Conservation (phyloP, 1,140 invertebrate genomes). For the Panagrolaimus sp. region DNA sequence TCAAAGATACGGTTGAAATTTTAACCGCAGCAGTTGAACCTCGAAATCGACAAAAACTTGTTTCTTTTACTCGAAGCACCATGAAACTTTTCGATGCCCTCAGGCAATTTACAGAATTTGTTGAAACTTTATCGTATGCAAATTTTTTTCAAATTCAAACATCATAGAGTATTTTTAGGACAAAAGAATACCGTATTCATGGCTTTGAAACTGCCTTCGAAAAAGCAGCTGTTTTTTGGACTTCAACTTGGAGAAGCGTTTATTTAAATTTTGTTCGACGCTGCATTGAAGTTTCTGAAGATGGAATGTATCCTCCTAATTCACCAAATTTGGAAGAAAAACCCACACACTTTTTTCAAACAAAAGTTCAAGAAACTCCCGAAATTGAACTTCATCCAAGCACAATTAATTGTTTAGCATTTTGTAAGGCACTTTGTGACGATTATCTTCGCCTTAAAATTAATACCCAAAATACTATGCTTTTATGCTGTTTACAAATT, state of each 20-base stretch:
- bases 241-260: conserved; percentile 24
- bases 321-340: conserved; percentile 1
- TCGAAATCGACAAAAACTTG: conserved; percentile 19
- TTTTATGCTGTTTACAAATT: conserved; percentile 30
- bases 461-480: conserved; percentile 25
- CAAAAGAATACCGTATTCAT: conserved; percentile 1
- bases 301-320: not conserved
- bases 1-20: not conserved
- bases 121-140: conserved; percentile 16
- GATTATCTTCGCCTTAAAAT: conserved; percentile 29
- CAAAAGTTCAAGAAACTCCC: not conserved
- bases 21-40: conserved; percentile 12
- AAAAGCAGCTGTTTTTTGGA: conserved; percentile 29
- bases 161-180: conserved; percentile 17
- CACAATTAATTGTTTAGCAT: conserved; percentile 39
- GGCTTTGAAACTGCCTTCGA: conserved; percentile 30
- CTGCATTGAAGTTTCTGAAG: conserved; percentile 20
- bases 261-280: conserved; percentile 35
- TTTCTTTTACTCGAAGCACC: conserved; percentile 28
- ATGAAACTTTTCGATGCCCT: conserved; percentile 42
- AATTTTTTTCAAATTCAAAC: not conserved
- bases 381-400: conserved; percentile 34
- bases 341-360: not conserved
- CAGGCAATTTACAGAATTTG: conserved; percentile 24
- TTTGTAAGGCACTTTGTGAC: conserved; percentile 42